These are phyloP conservation scores for Phyllostomus hastatus DNA, from an alignment of 2,113 vertebrate genomes.

Conservation along the genomic window DNA sequence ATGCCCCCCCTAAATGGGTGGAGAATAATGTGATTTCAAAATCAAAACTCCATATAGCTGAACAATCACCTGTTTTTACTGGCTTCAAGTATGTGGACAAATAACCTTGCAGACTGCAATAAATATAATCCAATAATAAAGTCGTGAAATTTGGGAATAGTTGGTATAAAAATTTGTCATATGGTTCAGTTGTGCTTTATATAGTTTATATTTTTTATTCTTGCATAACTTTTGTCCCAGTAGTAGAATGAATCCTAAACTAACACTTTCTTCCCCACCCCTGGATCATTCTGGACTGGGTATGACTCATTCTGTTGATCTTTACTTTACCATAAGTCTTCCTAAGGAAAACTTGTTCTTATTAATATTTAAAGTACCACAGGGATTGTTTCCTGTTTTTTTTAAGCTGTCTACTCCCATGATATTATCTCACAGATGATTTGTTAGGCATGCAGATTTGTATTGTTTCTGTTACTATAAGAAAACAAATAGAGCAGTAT, in stretches of 20 bases:
- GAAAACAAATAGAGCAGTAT: conserved; percentile 41
- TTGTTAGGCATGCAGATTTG: conserved; percentile 56
- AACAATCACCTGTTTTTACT: neutral
- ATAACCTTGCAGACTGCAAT: neutral
- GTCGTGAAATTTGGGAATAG: neutral
- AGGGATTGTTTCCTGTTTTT: conserved; percentile 67
- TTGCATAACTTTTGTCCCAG: conserved; percentile 46
- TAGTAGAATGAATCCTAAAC: conserved; percentile 37
- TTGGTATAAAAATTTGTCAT: neutral
- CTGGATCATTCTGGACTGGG: neutral
- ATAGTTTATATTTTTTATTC: conserved; percentile 28
- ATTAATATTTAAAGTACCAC: conserved; percentile 66
- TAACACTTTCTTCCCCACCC: neutral
- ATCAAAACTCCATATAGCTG: neutral
- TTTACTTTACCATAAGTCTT: conserved; percentile 45
- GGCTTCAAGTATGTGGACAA: neutral
- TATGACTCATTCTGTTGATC: conserved; percentile 62
- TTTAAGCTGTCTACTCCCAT: conserved; percentile 27
- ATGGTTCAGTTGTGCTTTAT: conserved; percentile 1
- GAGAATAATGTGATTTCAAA: neutral
- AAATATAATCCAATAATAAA: conserved; percentile 17
- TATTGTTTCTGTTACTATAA: conserved; percentile 55
- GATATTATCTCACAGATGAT: conserved; percentile 55
- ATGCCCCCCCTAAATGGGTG: neutral
- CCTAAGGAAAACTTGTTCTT: conserved; percentile 57